Conservation (phyloP, 2,888 invertebrate genomes). For the Rapana venosa region DNA sequence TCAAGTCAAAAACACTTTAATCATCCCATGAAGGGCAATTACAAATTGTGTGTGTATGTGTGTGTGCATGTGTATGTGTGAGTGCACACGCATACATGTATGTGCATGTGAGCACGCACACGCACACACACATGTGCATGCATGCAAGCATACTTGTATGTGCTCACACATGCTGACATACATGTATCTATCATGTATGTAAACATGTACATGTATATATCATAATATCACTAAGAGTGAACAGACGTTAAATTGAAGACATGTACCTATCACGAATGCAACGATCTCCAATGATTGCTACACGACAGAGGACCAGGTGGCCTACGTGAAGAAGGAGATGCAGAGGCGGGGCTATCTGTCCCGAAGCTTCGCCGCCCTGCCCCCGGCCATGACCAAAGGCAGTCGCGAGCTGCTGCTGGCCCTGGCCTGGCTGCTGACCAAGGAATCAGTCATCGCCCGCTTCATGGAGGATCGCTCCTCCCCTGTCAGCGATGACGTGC, state of each 20-base stretch:
- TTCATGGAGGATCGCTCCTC: slow-evolving; percentile 68
- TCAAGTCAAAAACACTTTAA: too few species aligned
- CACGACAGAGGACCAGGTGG: slow-evolving; percentile 69
- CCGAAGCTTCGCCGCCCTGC: slow-evolving; percentile 66
- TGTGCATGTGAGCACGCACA: not conserved
- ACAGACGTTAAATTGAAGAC: too few species aligned
- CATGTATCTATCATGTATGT: too few species aligned
- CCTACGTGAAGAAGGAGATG: slow-evolving; percentile 72
- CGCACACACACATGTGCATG: not conserved
- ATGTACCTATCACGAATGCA: too few species aligned
- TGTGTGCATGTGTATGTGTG: not conserved
- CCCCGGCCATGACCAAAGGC: slow-evolving; percentile 64
- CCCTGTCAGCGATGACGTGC: slow-evolving; percentile 59
- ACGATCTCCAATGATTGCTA: too few species aligned
- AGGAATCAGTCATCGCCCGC: slow-evolving; percentile 67
- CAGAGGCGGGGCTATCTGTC: slow-evolving; percentile 70
- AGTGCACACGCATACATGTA: not conserved
- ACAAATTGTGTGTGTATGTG: not conserved
- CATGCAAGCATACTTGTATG: not conserved
- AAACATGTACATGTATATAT: too few species aligned
- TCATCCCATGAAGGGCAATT: too few species aligned
- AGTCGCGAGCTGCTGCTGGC: slow-evolving; percentile 75
- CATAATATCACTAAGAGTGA: too few species aligned
- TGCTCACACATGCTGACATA: not conserved
- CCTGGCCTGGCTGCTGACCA: slow-evolving; percentile 74